Evolutionary conservation across 2,797 vertebrate species (phyloP), one percentile per base, ranked within the genome.

Genomic region (Galagoides demidoff): DNA sequence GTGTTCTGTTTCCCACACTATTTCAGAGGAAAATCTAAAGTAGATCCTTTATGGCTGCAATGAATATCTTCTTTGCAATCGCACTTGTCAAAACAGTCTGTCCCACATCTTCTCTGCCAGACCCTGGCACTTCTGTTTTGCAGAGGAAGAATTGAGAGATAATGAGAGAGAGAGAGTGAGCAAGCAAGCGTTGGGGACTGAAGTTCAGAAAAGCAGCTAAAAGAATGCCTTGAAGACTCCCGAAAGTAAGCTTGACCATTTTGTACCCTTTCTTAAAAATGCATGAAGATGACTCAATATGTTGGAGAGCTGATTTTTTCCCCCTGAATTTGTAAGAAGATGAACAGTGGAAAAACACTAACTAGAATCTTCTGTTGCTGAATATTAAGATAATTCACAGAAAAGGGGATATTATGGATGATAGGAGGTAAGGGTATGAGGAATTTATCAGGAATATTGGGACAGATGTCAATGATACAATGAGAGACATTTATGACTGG

Each of bases 11-110:
- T 95, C 29, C 20, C 45, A 91, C 94, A 86, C 31, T 71, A 86
- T 89, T 97, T 97, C 71, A 92, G 92, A 89, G 86, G 89, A 84
- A 95, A 95, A 52, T 9, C 85, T 14, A 94, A 90, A 89, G 94
- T 55, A 95, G 49, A 34, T 89, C 31, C 43, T 96, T 96, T 86
- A 89, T 81, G 74, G 20, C 55, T 95, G 37, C 52, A 88, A 5
- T 34, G 52, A 85, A 85, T 16, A 82, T 92, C 43, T 91, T 16
- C 85, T 94, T 96, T 43, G 43, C 64, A 95, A 59, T 64, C 95
- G 57, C 55, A 84, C 94, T 93, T 94, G 74, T 94, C 76, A 92
- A 89, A 96, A 94, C 55, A 95, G 29, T 57, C 84, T 39, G 14
- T 95, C 52, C 78, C 63, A 89, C 49, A 94, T 78, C 39, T 31